Base-by-base conservation (phyloP, 2,888 invertebrate species). In the Agrochola litura region DNA sequence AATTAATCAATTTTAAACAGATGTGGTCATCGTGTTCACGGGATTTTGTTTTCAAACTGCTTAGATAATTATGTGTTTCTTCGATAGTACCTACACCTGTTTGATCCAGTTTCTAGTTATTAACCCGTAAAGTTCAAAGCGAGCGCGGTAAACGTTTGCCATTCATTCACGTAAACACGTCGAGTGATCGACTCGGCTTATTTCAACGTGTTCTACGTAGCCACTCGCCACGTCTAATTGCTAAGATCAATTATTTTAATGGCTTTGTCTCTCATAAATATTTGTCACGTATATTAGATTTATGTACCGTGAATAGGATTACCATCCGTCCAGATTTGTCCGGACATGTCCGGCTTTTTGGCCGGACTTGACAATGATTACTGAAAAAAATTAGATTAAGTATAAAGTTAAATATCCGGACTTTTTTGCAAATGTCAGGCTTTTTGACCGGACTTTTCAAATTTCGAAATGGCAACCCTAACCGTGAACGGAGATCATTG, bases 91-190 rank as follows among this genome's bases (percentile, higher is more conserved):
- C 56, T 77, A 65, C 82, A 84, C 81, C 85, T 81, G 81, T 81
- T 85, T 84, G 80, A 83, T 85, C 83, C 74, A 84, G 73, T 76
- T 79, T 82, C 64, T 58, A 63, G 65, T 80, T 81, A 79, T 75
- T 73, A 80, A 58, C 60, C 64, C 76, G 69, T 73, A 60, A 70
- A 82, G 75, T 81, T 86, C 87, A 86, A 87, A 89, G 78, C 73
- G 54, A 58, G 68, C 25, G 25, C 41, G 30, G 52, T 65, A 56
- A 73, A 79, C 63, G 58, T 61, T 64, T 8, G 52, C 56, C 16
- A 16, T 52, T 52, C 43, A 25, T 74, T 75, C 61, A 58, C 65
- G 64, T 81, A 84, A 81, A 82, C 78, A 86, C 68, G 63, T 69
- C 49, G 22, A 41, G 30, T 65, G 63, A 58, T 58, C 9, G 37